These are phyloP conservation scores for Ifrita kowaldi DNA, from an alignment of 2,113 vertebrate species.

Conservation along the genomic window DNA sequence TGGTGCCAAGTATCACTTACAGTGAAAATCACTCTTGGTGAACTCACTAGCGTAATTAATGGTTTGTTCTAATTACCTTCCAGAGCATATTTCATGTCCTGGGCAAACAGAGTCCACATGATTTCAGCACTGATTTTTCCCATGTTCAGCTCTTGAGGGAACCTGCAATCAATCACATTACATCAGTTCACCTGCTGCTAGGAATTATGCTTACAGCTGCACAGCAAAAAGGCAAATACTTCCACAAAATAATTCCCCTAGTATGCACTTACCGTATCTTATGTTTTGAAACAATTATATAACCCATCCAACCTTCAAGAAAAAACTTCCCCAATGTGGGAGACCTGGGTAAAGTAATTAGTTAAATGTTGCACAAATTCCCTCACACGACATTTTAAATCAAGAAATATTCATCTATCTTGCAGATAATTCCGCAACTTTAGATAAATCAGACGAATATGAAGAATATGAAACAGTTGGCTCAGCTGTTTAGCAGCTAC, in stretches of 20 bases:
- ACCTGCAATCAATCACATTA: conserved; percentile 77
- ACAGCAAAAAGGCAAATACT: background rate
- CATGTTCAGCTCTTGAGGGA: conserved; percentile 93
- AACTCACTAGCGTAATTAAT: background rate
- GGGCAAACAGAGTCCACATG: conserved; percentile 90
- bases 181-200: conserved; percentile 1
- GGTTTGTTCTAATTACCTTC: conserved; percentile 80
- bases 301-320: background rate
- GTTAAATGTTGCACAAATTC: background rate
- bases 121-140: conserved; percentile 92
- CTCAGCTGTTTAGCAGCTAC: background rate
- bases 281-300: background rate
- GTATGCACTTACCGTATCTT: background rate
- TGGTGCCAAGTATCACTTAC: background rate
- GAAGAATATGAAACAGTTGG: background rate
- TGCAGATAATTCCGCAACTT: background rate
- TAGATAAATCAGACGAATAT: background rate
- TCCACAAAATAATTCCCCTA: background rate
- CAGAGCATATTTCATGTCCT: conserved; percentile 95
- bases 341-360: background rate
- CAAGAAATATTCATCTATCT: background rate
- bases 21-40: background rate
- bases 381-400: background rate
- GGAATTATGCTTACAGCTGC: background rate
- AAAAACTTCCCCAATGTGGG: background rate